Evolutionary conservation across 2,113 vertebrate genomes (phyloP).

Genomic region (Tympanuchus pallidicinctus): DNA sequence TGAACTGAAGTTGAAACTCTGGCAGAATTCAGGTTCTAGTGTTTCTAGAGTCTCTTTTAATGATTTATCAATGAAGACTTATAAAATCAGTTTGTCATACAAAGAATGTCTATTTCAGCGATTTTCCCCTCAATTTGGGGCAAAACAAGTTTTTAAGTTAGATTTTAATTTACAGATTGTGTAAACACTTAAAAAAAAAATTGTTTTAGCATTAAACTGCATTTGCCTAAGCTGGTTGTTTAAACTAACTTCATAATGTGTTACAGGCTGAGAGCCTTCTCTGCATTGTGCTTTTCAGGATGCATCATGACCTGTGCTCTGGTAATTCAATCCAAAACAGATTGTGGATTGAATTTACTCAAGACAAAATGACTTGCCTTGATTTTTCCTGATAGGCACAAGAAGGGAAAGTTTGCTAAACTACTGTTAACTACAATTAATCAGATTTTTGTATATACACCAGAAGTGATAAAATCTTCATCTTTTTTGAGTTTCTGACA

Average conservation of each 20-base stretch:
- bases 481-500: not conserved
- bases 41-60: not conserved
- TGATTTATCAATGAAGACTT: not conserved
- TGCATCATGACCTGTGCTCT: not conserved
- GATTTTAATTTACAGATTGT: not conserved
- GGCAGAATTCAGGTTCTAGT: not conserved
- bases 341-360: not conserved
- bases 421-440: not conserved
- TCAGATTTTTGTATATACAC: not conserved
- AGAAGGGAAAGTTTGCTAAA: not conserved
- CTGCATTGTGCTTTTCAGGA: not conserved
- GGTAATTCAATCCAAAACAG: not conserved
- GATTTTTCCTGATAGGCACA: not conserved
- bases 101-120: not conserved
- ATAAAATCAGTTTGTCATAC: not conserved
- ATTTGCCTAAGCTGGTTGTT: not conserved
- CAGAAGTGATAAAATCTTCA: not conserved
- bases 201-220: not conserved
- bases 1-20: constrained; percentile 5
- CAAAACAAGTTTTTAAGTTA: not conserved
- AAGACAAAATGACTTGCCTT: not conserved
- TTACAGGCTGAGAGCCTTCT: not conserved
- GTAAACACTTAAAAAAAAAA: not conserved
- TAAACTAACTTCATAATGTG: not conserved
- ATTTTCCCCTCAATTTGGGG: not conserved